Evolutionary conservation across 2,888 invertebrate genomes (phyloP).

Genomic region (Volucella zonaria): DNA sequence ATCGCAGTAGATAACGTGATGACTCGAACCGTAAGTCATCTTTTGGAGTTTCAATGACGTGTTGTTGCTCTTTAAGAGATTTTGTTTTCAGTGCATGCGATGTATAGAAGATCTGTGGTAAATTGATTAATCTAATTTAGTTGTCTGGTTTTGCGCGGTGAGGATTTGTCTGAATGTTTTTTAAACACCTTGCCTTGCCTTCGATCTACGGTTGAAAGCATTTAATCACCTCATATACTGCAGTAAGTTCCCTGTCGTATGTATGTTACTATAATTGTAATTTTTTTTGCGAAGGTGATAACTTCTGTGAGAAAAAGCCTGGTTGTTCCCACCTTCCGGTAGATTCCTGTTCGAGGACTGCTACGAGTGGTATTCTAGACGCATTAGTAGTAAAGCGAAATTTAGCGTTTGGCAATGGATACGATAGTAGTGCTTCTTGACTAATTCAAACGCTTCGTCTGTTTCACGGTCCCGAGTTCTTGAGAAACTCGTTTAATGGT

Average conservation of each 20-base stretch:
- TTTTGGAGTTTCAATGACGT: slow-evolving; percentile 19
- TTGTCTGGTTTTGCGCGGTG: slow-evolving; percentile 12
- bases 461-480: slow-evolving; percentile 11
- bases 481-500: slow-evolving; percentile 16
- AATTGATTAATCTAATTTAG: slow-evolving; percentile 18
- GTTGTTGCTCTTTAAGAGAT: background rate
- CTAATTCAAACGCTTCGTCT: slow-evolving; percentile 6
- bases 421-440: slow-evolving; percentile 13
- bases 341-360: background rate
- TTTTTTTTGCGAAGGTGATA: slow-evolving; percentile 5
- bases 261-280: background rate
- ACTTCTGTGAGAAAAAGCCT: background rate
- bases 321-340: background rate
- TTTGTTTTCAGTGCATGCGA: background rate
- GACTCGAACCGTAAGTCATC: background rate
- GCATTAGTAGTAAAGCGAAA: too few species aligned
- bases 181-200: slow-evolving; percentile 7
- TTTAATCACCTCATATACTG: slow-evolving; percentile 6
- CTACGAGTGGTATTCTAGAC: background rate
- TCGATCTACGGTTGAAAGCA: slow-evolving; percentile 28
- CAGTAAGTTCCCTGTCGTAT: too few species aligned
- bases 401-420: too few species aligned
- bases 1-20: slow-evolving; percentile 18
- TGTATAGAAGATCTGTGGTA: slow-evolving; percentile 4
- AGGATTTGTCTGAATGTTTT: slow-evolving; percentile 15